phyloP scores from a whole-genome alignment of 2,888 invertebrate genomes.

The Cephus nigrinus region DNA sequence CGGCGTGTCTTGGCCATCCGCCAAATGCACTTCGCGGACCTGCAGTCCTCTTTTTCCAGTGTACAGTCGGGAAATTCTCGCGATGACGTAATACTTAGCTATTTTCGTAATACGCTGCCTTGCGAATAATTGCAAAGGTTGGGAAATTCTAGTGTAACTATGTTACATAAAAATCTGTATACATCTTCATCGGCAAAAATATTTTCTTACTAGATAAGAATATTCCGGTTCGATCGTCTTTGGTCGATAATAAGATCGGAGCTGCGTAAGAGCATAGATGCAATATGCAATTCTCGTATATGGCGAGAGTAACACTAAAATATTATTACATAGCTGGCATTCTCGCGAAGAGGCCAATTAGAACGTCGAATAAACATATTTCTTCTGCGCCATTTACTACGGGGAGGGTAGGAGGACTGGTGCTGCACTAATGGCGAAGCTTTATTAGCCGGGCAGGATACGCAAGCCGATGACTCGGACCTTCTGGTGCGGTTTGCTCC shows the following conservation, averaged over 20 bases:
- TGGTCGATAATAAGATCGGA: neutral
- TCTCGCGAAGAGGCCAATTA: slow-evolving; percentile 25
- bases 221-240: neutral
- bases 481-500: slow-evolving; percentile 31
- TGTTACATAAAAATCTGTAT: neutral
- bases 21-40: slow-evolving; percentile 40
- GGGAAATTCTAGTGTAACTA: neutral
- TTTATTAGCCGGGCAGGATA: slow-evolving; percentile 33
- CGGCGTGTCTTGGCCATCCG: slow-evolving; percentile 51
- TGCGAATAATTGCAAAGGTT: neutral
- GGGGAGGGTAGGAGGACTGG: slow-evolving; percentile 24
- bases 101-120: neutral
- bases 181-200: neutral
- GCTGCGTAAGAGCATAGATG: neutral
- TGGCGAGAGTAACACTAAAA: neutral
- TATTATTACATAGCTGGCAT: neutral
- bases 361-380: slow-evolving; percentile 31
- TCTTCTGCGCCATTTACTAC: slow-evolving; percentile 41
- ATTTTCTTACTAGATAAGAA: neutral
- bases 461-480: slow-evolving; percentile 35
- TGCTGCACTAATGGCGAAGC: slow-evolving; percentile 35
- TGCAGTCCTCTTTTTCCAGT: neutral
- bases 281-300: neutral
- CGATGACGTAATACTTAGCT: neutral
- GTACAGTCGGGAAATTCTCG: neutral